A percentile compares a stretch with the other conserved stretches of the same genome.
These are phyloP conservation scores for Ectemnius lituratus DNA, from an alignment of 2,888 invertebrate species.

Conservation along the genomic window DNA sequence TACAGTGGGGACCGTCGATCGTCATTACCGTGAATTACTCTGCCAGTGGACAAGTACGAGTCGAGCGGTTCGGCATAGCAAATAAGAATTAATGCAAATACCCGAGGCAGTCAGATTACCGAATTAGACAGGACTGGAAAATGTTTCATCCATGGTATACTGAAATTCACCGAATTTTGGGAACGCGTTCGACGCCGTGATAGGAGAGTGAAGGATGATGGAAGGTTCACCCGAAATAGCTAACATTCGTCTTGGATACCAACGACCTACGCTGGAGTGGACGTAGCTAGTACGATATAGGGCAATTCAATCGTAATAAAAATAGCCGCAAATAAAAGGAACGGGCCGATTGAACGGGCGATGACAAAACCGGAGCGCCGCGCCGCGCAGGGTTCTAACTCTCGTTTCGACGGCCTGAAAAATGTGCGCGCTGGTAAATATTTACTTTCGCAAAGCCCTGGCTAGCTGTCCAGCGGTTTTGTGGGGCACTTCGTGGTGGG, in stretches of 20 bases:
- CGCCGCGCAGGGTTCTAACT: too few relatives aligned
- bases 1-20: background rate
- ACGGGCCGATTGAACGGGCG: conserved; percentile 1
- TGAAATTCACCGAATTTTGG: too few relatives aligned
- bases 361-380: background rate
- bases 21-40: conserved; percentile 41
- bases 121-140: background rate
- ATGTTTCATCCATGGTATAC: background rate
- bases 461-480: conserved; percentile 7
- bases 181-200: too few relatives aligned
- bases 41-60: conserved; percentile 7
- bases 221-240: too few relatives aligned
- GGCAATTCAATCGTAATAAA: background rate
- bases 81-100: conserved; percentile 31
- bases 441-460: conserved; percentile 12
- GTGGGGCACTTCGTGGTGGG: background rate
- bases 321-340: background rate
- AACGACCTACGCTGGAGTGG: background rate
- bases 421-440: background rate
- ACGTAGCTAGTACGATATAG: background rate
- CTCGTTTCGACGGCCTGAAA: conserved; percentile 6
- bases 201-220: too few relatives aligned
- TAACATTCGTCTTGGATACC: too few relatives aligned
- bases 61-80: conserved; percentile 14
- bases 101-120: background rate